These are phyloP conservation scores for Agrotis ipsilon DNA, from an alignment of 2,888 invertebrate genomes.

Conservation along the genomic window DNA sequence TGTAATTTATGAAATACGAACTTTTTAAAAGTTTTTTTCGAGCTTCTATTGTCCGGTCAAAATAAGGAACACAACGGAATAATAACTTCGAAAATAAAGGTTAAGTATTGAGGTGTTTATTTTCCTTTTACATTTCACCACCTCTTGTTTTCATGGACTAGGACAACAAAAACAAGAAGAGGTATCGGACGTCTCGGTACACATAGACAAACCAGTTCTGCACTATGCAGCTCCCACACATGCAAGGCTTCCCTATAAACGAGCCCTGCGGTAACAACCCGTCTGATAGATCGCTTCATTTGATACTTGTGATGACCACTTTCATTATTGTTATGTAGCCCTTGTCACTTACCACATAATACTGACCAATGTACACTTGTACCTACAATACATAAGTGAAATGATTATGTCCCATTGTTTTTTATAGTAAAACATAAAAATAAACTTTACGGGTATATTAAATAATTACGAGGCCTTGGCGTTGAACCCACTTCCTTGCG, in stretches of 20 bases:
- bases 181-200: constrained; percentile 67
- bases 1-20: constrained; percentile 40
- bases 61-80: constrained; percentile 22
- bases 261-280: constrained; percentile 83
- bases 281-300: constrained; percentile 86
- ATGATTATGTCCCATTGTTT: constrained; percentile 37
- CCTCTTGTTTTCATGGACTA: constrained; percentile 55
- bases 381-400: constrained; percentile 17
- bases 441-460: constrained; percentile 46
- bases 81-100: constrained; percentile 25
- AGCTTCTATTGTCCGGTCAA: constrained; percentile 24
- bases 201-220: constrained; percentile 86
- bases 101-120: constrained; percentile 4
- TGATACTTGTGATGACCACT: constrained; percentile 81
- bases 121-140: constrained; percentile 39
- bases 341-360: constrained; percentile 72
- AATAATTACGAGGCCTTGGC: constrained; percentile 55
- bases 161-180: constrained; percentile 76
- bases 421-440: constrained; percentile 45
- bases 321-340: constrained; percentile 69
- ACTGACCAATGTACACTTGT: constrained; percentile 48
- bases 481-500: constrained; percentile 68
- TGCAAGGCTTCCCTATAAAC: constrained; percentile 83
- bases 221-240: constrained; percentile 86
- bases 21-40: constrained; percentile 32